phyloP scores from a whole-genome alignment of 2,797 vertebrate species.

The Rhyacichthys aspro region DNA sequence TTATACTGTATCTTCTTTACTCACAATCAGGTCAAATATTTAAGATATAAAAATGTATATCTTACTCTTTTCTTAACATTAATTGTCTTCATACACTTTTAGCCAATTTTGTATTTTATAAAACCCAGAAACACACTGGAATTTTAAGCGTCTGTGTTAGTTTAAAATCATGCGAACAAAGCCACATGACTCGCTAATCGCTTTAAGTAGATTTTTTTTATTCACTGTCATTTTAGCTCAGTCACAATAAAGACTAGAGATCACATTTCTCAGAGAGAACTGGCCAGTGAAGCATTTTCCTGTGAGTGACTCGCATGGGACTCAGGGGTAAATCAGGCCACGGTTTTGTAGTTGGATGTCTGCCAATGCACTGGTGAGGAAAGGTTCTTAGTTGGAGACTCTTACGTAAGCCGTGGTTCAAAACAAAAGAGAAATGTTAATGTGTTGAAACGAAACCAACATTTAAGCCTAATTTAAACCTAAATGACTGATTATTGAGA shows the following conservation, averaged over 20 bases:
- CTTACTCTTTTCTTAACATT: no score
- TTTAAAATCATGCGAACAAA: constrained; percentile 40
- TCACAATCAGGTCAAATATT: no score
- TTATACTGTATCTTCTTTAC: not conserved
- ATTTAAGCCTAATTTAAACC: constrained; percentile 36
- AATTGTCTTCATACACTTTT: not conserved
- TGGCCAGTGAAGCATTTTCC: not conserved
- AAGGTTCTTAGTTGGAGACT: constrained; percentile 7
- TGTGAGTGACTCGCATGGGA: constrained; percentile 4
- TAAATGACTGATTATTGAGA: not conserved
- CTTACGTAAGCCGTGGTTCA: constrained; percentile 46
- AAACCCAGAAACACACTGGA: constrained; percentile 15
- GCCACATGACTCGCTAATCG: constrained; percentile 60
- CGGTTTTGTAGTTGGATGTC: constrained; percentile 8
- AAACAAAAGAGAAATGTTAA: constrained; percentile 44
- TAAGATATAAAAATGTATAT: no score
- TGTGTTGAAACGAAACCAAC: constrained; percentile 24
- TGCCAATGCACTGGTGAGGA: constrained; percentile 33
- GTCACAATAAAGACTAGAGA: constrained; percentile 13
- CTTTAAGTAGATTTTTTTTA: constrained; percentile 36
- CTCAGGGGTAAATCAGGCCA: constrained; percentile 26
- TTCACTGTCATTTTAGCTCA: constrained; percentile 5
- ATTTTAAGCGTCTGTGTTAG: constrained; percentile 7
- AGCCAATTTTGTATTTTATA: not conserved
- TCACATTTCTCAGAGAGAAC: constrained; percentile 20